A percentile compares a stretch with the other conserved stretches of the same genome.
These are phyloP conservation scores for Trypoxylon attenuatum DNA, from an alignment of 2,888 invertebrate species.

Conservation along the genomic window DNA sequence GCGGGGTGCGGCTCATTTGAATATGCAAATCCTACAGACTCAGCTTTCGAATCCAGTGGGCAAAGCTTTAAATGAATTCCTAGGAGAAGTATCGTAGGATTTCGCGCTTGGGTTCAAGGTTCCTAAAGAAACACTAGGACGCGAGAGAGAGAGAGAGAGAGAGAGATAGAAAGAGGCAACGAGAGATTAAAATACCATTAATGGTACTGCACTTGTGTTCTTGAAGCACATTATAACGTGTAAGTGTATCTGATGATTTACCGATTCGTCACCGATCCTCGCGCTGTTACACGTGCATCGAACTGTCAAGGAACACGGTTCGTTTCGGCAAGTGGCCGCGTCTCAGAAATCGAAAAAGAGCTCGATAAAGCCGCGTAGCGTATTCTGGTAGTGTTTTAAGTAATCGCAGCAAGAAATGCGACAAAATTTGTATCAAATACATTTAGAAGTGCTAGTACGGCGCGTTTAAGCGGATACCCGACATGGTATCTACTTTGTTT, in stretches of 20 bases:
- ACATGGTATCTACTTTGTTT: slow-evolving; percentile 59
- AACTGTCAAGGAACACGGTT: slow-evolving; percentile 5
- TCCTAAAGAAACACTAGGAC: too few relatives aligned
- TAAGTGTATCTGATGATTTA: too few relatives aligned
- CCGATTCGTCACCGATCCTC: slow-evolving; percentile 27
- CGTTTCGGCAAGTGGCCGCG: slow-evolving; percentile 14
- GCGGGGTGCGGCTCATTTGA: too few relatives aligned
- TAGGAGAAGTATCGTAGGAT: too few relatives aligned
- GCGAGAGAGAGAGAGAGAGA: not conserved
- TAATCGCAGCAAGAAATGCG: slow-evolving; percentile 29
- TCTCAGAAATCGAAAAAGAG: slow-evolving; percentile 36
- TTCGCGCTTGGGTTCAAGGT: too few relatives aligned
- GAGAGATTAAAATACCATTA: not conserved
- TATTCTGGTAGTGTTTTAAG: slow-evolving; percentile 61
- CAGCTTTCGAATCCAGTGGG: too few relatives aligned
- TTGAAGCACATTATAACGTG: too few relatives aligned
- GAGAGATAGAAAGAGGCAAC: not conserved
- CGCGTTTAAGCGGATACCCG: slow-evolving; percentile 50
- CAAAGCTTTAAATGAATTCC: too few relatives aligned
- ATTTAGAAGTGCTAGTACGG: slow-evolving; percentile 32
- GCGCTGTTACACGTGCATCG: slow-evolving; percentile 10
- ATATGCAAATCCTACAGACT: too few relatives aligned
- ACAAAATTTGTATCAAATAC: slow-evolving; percentile 54
- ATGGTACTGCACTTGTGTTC: not conserved
- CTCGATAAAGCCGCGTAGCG: slow-evolving; percentile 59